A percentile compares a stretch with the other conserved stretches of the same genome.
phyloP scores from a whole-genome alignment of 2,113 vertebrate genomes.

The Stomatorhinus ivindoensis region DNA sequence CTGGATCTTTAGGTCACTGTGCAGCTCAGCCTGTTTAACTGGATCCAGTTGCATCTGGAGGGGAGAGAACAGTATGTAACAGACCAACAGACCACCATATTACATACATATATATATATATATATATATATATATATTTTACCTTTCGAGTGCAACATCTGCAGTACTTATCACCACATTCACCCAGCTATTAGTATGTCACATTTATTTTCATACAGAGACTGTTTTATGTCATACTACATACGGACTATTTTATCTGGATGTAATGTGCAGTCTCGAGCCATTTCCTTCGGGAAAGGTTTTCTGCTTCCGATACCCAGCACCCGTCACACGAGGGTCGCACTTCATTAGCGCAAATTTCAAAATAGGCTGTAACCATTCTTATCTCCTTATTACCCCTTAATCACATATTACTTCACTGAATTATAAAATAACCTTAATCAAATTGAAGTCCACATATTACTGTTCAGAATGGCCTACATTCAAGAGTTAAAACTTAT shows the following conservation, averaged over 20 bases:
- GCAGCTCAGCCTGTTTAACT: slow-evolving; percentile 77
- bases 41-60: slow-evolving; percentile 75
- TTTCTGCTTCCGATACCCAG: not conserved
- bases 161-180: not conserved
- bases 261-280: not conserved
- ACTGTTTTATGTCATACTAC: not conserved
- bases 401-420: not conserved
- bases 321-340: not conserved
- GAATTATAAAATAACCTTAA: not conserved
- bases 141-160: not conserved
- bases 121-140: not conserved
- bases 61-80: not conserved
- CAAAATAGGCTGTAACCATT: not conserved
- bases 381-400: not conserved
- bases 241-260: not conserved
- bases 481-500: not conserved
- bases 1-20: slow-evolving; percentile 88
- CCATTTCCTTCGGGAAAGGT: not conserved
- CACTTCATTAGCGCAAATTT: not conserved
- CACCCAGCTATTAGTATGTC: not conserved
- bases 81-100: too few species aligned
- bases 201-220: not conserved
- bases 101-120: too few species aligned
- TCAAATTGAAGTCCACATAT: not conserved
- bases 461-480: not conserved